phyloP scores from a whole-genome alignment of 2,888 invertebrate genomes.

The Ennomos erosarius region DNA sequence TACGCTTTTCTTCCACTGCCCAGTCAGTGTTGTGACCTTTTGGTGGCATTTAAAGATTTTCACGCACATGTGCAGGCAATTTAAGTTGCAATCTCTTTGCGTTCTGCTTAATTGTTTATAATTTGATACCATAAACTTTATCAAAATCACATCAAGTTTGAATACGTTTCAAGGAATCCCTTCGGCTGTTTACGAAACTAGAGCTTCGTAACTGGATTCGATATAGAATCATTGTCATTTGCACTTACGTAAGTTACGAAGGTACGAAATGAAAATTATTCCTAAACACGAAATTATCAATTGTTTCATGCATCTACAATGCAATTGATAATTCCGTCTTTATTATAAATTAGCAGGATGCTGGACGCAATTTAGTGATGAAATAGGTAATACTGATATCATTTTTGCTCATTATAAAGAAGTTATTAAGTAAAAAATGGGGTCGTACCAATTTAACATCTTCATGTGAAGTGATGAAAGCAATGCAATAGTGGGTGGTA shows the following conservation, averaged over 20 bases:
- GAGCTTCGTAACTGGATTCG: too few species aligned
- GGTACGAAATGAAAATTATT: too few species aligned
- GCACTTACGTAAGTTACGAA: too few species aligned
- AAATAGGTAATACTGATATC: slow-evolving; percentile 4
- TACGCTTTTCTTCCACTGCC: slow-evolving; percentile 10
- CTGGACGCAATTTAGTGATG: slow-evolving; percentile 22
- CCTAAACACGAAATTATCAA: too few species aligned
- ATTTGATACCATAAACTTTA: not conserved
- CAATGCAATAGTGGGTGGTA: slow-evolving; percentile 4
- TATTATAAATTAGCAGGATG: too few species aligned
- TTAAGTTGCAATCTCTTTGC: slow-evolving; percentile 23
- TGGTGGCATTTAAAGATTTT: slow-evolving; percentile 41
- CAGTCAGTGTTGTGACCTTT: slow-evolving; percentile 33
- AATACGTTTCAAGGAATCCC: too few species aligned
- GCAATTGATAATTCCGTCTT: too few species aligned
- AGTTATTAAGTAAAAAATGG: too few species aligned
- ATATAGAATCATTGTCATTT: too few species aligned
- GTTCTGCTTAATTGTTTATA: slow-evolving; percentile 21
- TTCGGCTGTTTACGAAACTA: too few species aligned
- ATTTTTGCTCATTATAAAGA: not conserved
- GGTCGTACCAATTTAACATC: not conserved
- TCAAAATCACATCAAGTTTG: too few species aligned
- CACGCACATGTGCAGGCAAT: slow-evolving; percentile 32
- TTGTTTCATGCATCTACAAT: too few species aligned
- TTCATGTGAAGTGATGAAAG: not conserved